Conservation (phyloP, 2,113 vertebrate species). For the Ursus arctos region DNA sequence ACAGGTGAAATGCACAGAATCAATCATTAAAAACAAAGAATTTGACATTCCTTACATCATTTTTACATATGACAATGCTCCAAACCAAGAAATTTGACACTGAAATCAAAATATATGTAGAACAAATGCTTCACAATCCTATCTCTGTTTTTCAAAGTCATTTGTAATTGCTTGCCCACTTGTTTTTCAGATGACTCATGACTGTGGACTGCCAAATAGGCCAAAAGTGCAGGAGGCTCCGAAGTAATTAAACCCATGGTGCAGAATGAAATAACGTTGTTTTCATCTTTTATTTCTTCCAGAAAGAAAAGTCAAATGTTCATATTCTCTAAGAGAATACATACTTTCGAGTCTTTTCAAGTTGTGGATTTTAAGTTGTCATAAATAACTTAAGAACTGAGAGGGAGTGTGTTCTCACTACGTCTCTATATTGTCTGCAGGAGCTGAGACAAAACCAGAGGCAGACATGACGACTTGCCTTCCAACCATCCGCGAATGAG, state of each 20-base stretch:
- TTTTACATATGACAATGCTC: slow-evolving; percentile 8
- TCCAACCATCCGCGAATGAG: neutral
- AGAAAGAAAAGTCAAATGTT: slow-evolving; percentile 62
- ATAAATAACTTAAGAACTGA: slow-evolving; percentile 10
- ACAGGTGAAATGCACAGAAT: neutral
- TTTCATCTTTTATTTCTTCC: slow-evolving; percentile 61
- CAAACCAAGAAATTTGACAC: neutral
- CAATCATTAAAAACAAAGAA: slow-evolving; percentile 27
- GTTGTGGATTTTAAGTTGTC: neutral
- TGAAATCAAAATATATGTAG: neutral
- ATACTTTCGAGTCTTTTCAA: slow-evolving; percentile 42
- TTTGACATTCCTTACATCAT: neutral
- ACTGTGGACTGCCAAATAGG: slow-evolving; percentile 32
- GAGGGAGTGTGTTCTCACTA: neutral
- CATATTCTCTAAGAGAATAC: neutral
- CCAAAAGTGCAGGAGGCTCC: neutral
- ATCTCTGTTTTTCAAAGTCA: slow-evolving; percentile 47
- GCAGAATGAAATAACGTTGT: slow-evolving; percentile 39
- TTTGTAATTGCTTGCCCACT: neutral
- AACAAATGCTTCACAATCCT: neutral
- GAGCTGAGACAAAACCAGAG: neutral
- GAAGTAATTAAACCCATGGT: slow-evolving; percentile 43
- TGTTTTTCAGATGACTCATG: slow-evolving; percentile 52
- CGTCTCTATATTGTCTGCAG: neutral
- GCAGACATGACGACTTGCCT: neutral